phyloP scores from a whole-genome alignment of 2,888 invertebrate species.

The Cabera pusaria region DNA sequence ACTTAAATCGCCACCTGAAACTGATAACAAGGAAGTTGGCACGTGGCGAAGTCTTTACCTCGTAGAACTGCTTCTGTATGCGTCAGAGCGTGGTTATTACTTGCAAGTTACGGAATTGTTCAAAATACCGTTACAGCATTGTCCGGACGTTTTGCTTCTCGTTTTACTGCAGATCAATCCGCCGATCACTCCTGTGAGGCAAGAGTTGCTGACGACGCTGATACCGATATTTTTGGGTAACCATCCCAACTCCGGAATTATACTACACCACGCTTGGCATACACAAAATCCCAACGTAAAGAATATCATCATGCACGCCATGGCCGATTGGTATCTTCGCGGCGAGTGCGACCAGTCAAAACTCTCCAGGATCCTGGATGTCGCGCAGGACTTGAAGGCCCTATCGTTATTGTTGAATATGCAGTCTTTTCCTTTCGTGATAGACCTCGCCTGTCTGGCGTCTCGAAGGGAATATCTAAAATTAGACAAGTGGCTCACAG shows the following conservation, averaged over 20 bases:
- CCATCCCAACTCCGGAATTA: constrained; percentile 98
- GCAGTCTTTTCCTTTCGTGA: constrained; percentile 96
- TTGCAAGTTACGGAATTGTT: constrained; percentile 93
- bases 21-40: constrained; percentile 95
- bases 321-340: constrained; percentile 98
- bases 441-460: constrained; percentile 98
- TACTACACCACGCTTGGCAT: constrained; percentile 98
- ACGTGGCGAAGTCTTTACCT: constrained; percentile 97
- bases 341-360: constrained; percentile 97
- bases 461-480: constrained; percentile 98
- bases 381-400: constrained; percentile 97
- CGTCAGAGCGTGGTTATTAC: constrained; percentile 94
- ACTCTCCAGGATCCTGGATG: constrained; percentile 96
- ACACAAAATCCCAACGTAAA: constrained; percentile 88
- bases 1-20: constrained; percentile 96
- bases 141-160: constrained; percentile 96
- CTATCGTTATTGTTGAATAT: constrained; percentile 95
- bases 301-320: constrained; percentile 95
- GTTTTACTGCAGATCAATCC: constrained; percentile 94
- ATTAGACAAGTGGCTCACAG: constrained; percentile 98
- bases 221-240: constrained; percentile 97
- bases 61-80: constrained; percentile 92
- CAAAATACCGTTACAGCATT: constrained; percentile 95
- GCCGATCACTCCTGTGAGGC: constrained; percentile 89
- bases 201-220: constrained; percentile 93